These are phyloP conservation scores for Stramonita haemastoma DNA, from an alignment of 2,888 invertebrate genomes.

Conservation along the genomic window DNA sequence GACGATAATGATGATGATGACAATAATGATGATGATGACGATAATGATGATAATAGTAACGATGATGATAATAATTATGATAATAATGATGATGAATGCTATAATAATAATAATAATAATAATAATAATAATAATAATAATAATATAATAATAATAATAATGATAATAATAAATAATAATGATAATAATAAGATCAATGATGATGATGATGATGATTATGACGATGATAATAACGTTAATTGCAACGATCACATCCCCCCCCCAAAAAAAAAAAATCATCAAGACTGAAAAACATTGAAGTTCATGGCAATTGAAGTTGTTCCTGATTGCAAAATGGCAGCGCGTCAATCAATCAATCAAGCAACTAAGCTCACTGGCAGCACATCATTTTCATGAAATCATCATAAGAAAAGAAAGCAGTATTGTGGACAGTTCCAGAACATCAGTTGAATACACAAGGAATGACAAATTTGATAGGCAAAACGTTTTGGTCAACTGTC, in stretches of 20 bases:
- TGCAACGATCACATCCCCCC: neutral
- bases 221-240: neutral
- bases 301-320: neutral
- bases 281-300: neutral
- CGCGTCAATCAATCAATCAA: too few relatives aligned
- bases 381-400: too few relatives aligned
- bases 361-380: too few relatives aligned
- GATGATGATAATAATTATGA: neutral
- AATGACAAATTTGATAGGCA: too few relatives aligned
- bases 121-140: slow-evolving; percentile 2
- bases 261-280: neutral
- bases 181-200: neutral
- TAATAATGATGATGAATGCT: neutral
- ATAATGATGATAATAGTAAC: neutral
- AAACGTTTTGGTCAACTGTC: too few relatives aligned
- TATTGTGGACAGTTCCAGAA: too few relatives aligned
- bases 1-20: too few relatives aligned
- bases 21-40: neutral
- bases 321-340: too few relatives aligned
- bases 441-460: too few relatives aligned
- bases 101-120: neutral
- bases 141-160: neutral
- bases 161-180: neutral
- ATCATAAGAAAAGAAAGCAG: too few relatives aligned
- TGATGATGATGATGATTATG: neutral